Percentiles rank a stretch among this genome's conserved stretches.
These are phyloP conservation scores for Aurelia sp. DNA, from an alignment of 30 jellyfish, hydroid and myxozoan species.

Conservation along the genomic window DNA sequence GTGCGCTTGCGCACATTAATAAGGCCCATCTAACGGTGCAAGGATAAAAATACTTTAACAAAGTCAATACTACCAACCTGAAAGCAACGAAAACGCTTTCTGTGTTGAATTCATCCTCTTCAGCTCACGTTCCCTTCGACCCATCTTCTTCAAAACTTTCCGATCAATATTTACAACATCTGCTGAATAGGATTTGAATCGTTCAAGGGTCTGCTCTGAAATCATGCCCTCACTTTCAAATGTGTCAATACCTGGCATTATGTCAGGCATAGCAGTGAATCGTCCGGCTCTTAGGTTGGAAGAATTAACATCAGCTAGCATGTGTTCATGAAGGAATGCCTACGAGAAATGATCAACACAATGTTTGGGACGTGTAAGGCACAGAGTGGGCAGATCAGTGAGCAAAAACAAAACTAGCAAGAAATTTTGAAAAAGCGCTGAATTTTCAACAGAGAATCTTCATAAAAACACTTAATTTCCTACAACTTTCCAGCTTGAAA, in stretches of 20 bases:
- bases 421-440: too few species aligned
- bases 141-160: slow-evolving; percentile 59
- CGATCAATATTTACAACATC: slow-evolving; percentile 70
- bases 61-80: slow-evolving; percentile 47
- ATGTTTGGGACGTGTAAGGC: too few species aligned
- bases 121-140: slow-evolving; percentile 74
- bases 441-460: too few species aligned
- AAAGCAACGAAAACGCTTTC: slow-evolving; percentile 69
- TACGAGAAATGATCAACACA: background rate
- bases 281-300: slow-evolving; percentile 42
- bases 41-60: background rate
- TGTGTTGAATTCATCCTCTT: slow-evolving; percentile 63
- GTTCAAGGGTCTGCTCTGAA: slow-evolving; percentile 47
- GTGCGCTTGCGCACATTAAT: too few species aligned
- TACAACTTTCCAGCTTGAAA: too few species aligned
- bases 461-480: too few species aligned
- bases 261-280: slow-evolving; percentile 77
- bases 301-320: slow-evolving; percentile 56
- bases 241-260: slow-evolving; percentile 56
- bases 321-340: slow-evolving; percentile 67
- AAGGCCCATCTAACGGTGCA: background rate
- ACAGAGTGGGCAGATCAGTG: too few species aligned
- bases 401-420: too few species aligned
- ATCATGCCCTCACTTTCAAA: slow-evolving; percentile 33
- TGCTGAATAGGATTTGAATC: slow-evolving; percentile 49